Evolutionary conservation across 2,888 invertebrate genomes (phyloP), one percentile per base, ranked within the genome.

Genomic region (Mesoligia furuncula): DNA sequence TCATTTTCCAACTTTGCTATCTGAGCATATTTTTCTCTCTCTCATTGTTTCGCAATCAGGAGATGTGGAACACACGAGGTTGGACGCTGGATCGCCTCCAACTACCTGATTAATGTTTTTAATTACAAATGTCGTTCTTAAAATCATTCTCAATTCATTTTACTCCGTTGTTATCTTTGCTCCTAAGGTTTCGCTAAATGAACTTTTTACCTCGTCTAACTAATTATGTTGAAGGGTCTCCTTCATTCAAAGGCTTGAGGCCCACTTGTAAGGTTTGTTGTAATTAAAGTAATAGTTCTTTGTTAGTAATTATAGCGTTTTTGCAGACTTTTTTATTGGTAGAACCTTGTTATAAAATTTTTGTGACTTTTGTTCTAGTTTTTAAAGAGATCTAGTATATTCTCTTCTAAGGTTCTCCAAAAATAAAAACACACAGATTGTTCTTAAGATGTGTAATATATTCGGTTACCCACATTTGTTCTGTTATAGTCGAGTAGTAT

Each of bases 171-270:
- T 62, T 61, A 70, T 75, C n/a, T 51, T 48, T 62, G 57, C 64
- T 72, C 20, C 5, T 39, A 45, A 62, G 54, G 7, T 45, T 85
- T 62, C 31, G 27, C 54, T 45, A 57, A 65, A 64, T 61, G 69
- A 73, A 83, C 57, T 69, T 83, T 62, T 80, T 39, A 72, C 70
- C 72, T 75, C 11, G 2, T 62, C 64, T 69, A 59, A 86, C 59
- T 72, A 85, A 79, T 78, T 74, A 87, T 48, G 51, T 57, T 65
- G 36, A 73, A 82, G 71, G 69, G 66, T 77, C 66, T 75, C 66
- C 68, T 73, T 66, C 75, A 13, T 79, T 64, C 59, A 54, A 66
- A 79, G 36, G 59, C 57, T 57, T 64, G 36, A 45, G 39, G 31
- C 61, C 36, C 39, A 81, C 54, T 67, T 71, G 42, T 73, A 42